These are phyloP conservation scores for Sycobia sp. DNA, from an alignment of 1,140 invertebrate genomes.

Conservation along the genomic window DNA sequence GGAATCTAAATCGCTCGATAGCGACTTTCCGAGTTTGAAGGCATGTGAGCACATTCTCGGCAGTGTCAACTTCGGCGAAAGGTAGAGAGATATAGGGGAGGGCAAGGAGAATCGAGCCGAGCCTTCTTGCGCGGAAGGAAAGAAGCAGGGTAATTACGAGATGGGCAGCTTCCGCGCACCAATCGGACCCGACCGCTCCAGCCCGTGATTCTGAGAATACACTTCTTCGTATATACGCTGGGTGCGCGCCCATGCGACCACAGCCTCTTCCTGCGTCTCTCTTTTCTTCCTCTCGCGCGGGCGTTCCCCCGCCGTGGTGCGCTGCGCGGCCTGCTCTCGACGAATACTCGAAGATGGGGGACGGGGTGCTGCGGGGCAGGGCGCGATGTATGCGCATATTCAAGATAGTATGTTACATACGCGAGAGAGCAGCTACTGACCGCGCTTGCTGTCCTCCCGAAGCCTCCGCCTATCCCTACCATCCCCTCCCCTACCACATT, in stretches of 20 bases:
- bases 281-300: slow-evolving; percentile 18
- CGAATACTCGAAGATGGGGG: no score
- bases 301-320: slow-evolving; percentile 17
- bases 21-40: no score
- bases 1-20: no score
- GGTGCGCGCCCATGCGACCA: no score
- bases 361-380: background rate
- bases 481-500: slow-evolving; percentile 22
- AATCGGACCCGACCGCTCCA: slow-evolving; percentile 44
- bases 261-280: no score
- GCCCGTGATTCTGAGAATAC: slow-evolving; percentile 56
- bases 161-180: slow-evolving; percentile 56
- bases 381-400: slow-evolving; percentile 61
- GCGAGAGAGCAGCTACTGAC: slow-evolving; percentile 50
- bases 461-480: slow-evolving; percentile 41
- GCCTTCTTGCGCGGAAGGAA: background rate
- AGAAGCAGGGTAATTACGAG: slow-evolving; percentile 55
- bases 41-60: no score
- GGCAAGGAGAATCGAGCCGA: no score
- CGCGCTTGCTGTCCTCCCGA: slow-evolving; percentile 31
- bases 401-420: slow-evolving; percentile 63
- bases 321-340: slow-evolving; percentile 1
- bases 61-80: no score
- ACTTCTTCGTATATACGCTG: slow-evolving; percentile 29
- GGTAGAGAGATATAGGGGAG: no score